Evolutionary conservation across 2,113 vertebrate species (phyloP).

Genomic region (Hemibates koningsi): DNA sequence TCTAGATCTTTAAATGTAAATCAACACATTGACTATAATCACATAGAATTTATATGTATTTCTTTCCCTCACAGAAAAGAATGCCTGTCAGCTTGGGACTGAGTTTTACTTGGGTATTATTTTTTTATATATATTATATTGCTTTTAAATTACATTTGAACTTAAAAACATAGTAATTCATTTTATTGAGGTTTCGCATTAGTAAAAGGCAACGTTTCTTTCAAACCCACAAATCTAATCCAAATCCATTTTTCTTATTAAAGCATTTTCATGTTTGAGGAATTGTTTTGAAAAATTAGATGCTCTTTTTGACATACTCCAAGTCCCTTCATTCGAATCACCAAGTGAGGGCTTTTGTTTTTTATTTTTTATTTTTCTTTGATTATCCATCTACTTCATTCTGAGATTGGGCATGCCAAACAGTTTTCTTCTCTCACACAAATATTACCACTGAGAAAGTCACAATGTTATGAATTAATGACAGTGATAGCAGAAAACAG

Average conservation of each 20-base stretch:
- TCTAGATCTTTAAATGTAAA: neutral
- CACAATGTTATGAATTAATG: neutral
- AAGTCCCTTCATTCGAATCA: neutral
- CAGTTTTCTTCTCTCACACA: neutral
- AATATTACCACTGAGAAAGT: neutral
- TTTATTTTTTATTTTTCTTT: neutral
- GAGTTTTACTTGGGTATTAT: conserved; percentile 23
- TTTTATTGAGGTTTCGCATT: conserved; percentile 44
- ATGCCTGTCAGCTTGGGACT: conserved; percentile 22
- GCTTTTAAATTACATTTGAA: conserved; percentile 62
- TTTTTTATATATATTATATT: conserved; percentile 44
- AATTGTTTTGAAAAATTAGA: neutral
- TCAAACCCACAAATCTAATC: conserved; percentile 27
- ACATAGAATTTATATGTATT: neutral
- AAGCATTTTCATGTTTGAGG: conserved; percentile 31
- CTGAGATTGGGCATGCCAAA: neutral
- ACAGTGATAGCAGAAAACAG: neutral
- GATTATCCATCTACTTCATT: neutral
- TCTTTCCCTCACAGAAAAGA: conserved; percentile 13
- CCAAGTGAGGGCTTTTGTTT: neutral
- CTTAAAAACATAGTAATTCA: conserved; percentile 23
- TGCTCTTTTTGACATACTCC: neutral
- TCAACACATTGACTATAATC: neutral
- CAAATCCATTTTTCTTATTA: conserved; percentile 56
- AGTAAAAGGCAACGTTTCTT: conserved; percentile 30